These are phyloP conservation scores for Apocheima hispidaria DNA, from an alignment of 2,888 invertebrate genomes.

Conservation along the genomic window DNA sequence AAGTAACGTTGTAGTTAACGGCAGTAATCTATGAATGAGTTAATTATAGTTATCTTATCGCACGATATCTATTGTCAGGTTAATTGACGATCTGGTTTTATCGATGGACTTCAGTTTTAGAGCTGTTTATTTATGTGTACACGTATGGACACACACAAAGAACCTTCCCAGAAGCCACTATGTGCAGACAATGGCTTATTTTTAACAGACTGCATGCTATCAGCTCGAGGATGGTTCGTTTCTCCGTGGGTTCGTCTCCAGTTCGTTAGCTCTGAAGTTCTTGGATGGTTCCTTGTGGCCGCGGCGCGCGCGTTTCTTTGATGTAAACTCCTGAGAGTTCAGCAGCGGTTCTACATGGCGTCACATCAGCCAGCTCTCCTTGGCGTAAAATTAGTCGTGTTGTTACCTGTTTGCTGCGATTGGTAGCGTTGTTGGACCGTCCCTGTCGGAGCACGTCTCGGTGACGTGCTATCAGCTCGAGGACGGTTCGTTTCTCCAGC, in stretches of 20 bases:
- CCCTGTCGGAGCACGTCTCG: slow-evolving; percentile 84
- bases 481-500: slow-evolving; percentile 81
- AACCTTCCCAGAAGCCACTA: no score
- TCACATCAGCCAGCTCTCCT: no score
- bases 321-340: no score
- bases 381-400: no score
- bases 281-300: slow-evolving; percentile 84
- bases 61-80: background rate
- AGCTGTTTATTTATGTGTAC: no score
- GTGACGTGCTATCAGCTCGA: slow-evolving; percentile 81
- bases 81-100: slow-evolving; percentile 2
- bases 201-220: no score
- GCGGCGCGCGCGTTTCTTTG: slow-evolving; percentile 76
- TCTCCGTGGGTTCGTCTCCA: no score
- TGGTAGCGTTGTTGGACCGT: slow-evolving; percentile 84
- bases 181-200: no score
- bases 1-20: background rate
- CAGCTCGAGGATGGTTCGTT: slow-evolving; percentile 80
- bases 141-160: no score
- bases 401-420: slow-evolving; percentile 80
- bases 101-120: slow-evolving; percentile 62
- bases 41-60: background rate
- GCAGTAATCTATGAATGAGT: background rate
- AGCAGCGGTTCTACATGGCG: no score
- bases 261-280: slow-evolving; percentile 85